phyloP scores from a whole-genome alignment of 2,113 vertebrate species.

The Sigmodon hispidus region DNA sequence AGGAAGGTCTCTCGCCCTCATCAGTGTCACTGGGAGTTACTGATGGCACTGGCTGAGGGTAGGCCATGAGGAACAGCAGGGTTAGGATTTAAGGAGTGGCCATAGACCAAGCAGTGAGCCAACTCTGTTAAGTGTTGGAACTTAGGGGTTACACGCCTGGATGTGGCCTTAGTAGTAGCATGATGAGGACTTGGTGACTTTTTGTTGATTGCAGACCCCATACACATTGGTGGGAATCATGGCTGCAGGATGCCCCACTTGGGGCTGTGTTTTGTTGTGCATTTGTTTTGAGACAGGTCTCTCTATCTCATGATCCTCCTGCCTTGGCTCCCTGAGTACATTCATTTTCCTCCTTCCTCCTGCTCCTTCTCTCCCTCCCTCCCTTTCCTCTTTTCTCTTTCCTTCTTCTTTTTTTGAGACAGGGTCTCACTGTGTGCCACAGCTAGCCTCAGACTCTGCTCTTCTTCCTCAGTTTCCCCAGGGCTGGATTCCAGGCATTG shows the following conservation, averaged over 20 bases:
- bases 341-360: neutral
- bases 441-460: neutral
- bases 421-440: neutral
- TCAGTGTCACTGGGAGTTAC: neutral
- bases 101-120: neutral
- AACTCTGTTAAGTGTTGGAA: neutral
- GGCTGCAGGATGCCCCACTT: neutral
- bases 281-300: neutral
- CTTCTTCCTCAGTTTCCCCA: neutral
- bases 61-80: neutral
- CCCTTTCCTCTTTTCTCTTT: neutral
- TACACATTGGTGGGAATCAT: no score
- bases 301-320: neutral
- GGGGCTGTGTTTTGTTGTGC: neutral
- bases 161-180: neutral
- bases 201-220: neutral
- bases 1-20: neutral
- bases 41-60: neutral
- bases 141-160: neutral
- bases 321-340: neutral
- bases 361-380: neutral
- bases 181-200: neutral
- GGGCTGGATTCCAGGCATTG: neutral
- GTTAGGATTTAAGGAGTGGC: neutral
- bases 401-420: neutral